These are phyloP conservation scores for Teleiodes luculella DNA, from an alignment of 2,888 invertebrate species.

Conservation along the genomic window DNA sequence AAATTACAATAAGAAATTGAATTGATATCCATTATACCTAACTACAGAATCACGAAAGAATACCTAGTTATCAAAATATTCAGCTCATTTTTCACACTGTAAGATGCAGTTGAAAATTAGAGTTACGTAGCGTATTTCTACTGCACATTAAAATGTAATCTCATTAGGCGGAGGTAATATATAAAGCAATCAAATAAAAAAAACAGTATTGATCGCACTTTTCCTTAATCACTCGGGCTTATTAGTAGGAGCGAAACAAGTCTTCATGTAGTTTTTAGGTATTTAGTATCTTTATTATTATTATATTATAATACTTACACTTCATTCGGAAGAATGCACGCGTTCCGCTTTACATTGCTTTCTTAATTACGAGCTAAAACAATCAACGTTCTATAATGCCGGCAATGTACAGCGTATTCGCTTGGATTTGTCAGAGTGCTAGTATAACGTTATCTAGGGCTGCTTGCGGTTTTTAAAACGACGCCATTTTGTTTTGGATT, in stretches of 20 bases:
- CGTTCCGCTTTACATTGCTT: too few species aligned
- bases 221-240: conserved; percentile 30
- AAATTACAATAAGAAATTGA: too few species aligned
- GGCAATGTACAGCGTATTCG: too few species aligned
- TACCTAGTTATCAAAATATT: too few species aligned
- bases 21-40: too few species aligned
- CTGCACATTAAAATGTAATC: neutral
- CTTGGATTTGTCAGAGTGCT: too few species aligned
- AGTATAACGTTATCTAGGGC: conserved; percentile 9
- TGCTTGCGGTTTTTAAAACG: conserved; percentile 7
- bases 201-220: conserved; percentile 36
- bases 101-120: neutral
- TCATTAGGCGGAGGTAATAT: neutral
- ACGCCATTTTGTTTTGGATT: conserved; percentile 3
- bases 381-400: too few species aligned
- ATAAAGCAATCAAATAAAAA: conserved; percentile 4
- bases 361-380: too few species aligned
- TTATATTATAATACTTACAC: too few species aligned
- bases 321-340: too few species aligned
- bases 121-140: too few species aligned
- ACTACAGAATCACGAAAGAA: too few species aligned
- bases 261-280: conserved; percentile 35
- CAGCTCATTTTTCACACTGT: neutral
- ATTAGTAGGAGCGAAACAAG: conserved; percentile 39
- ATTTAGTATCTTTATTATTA: conserved; percentile 28